Evolutionary conservation across 2,888 invertebrate species (phyloP).

Genomic region (Catocala nupta): DNA sequence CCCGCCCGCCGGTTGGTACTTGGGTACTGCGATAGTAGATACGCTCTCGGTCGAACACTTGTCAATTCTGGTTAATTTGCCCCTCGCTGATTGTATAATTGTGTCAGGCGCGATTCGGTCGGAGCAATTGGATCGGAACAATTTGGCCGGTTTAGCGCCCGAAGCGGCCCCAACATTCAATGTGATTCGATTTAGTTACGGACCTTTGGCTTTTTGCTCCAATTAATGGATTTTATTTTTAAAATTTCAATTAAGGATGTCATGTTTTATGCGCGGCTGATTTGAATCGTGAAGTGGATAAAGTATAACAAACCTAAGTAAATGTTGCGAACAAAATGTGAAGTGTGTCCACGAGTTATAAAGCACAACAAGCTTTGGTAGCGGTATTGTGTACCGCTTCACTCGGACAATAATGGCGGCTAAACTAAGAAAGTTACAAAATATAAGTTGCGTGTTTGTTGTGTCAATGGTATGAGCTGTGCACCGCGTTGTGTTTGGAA

Average conservation of each 20-base stretch:
- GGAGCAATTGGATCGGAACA: slow-evolving; percentile 5
- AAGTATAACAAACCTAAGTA: no score
- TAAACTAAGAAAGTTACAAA: slow-evolving; percentile 2
- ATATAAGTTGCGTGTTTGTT: neutral
- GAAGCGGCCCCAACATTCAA: neutral
- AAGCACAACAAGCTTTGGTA: neutral
- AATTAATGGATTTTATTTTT: slow-evolving; percentile 8
- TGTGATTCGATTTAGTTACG: slow-evolving; percentile 20
- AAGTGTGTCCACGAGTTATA: slow-evolving; percentile 2
- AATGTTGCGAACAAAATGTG: neutral
- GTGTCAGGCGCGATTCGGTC: neutral
- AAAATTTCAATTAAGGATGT: neutral
- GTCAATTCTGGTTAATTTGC: slow-evolving; percentile 15
- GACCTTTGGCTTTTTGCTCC: slow-evolving; percentile 3
- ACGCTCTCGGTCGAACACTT: neutral
- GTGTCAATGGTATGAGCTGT: neutral
- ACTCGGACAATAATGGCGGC: slow-evolving; percentile 1
- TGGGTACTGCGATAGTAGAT: neutral
- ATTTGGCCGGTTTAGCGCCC: slow-evolving; percentile 10
- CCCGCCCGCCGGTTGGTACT: neutral
- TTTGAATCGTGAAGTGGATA: slow-evolving; percentile 2
- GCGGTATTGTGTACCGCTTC: neutral
- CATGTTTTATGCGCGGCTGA: neutral
- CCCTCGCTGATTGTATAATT: slow-evolving; percentile 13
- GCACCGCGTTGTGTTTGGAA: neutral